These are phyloP conservation scores for Lasioglossum leucozonium DNA, from an alignment of 2,888 invertebrate genomes.

Conservation along the genomic window DNA sequence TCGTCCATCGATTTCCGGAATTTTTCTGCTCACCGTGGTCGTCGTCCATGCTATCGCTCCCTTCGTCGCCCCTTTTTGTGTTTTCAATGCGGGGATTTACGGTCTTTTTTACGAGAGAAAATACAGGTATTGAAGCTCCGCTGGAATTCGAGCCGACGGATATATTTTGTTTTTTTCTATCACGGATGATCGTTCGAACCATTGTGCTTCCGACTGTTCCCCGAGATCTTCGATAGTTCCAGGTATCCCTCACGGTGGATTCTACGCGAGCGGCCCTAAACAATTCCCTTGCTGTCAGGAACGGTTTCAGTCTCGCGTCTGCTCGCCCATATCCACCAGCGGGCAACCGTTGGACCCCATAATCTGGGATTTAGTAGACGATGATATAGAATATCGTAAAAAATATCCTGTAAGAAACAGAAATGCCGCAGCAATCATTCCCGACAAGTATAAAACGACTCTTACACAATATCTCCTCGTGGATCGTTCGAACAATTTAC, in stretches of 20 bases:
- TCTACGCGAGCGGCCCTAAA: not conserved
- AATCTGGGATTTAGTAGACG: not conserved
- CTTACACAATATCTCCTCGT: not conserved
- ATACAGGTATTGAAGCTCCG: constrained; percentile 14
- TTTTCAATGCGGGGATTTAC: constrained; percentile 2
- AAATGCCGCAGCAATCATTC: not conserved
- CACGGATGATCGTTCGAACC: not conserved
- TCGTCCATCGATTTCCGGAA: constrained; percentile 28
- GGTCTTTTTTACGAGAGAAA: constrained; percentile 19
- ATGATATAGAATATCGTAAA: constrained; percentile 8
- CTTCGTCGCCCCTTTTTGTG: not conserved
- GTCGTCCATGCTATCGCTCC: not conserved
- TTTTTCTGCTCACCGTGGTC: constrained; percentile 27
- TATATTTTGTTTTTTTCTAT: not conserved
- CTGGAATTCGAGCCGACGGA: constrained; percentile 12
- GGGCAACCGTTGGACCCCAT: not conserved
- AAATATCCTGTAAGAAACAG: not conserved
- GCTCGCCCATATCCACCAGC: not conserved
- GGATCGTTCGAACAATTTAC: not conserved
- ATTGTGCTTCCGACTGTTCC: constrained; percentile 28
- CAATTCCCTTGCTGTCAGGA: constrained; percentile 2
- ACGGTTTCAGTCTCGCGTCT: not conserved
- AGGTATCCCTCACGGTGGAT: constrained; percentile 12
- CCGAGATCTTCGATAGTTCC: constrained; percentile 32
- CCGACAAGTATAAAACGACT: not conserved